A percentile compares a stretch with the other conserved stretches of the same genome.
Conservation (phyloP, 2,888 invertebrate genomes). For the Lasioglossum oenotherae region DNA sequence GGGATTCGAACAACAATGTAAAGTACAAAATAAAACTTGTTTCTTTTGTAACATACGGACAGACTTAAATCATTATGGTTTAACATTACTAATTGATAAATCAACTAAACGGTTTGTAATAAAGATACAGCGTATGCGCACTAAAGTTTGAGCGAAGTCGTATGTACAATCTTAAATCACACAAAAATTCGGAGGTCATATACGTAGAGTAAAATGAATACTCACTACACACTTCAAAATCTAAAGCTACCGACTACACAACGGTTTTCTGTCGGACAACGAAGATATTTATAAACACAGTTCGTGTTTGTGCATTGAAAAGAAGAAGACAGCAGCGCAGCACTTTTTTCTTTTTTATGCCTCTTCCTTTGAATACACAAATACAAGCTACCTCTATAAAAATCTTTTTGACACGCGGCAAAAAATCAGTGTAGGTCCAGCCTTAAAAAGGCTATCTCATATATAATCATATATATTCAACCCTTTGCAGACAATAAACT, state of each 20-base stretch:
- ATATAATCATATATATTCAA: background rate
- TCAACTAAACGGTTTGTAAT: conserved; percentile 33
- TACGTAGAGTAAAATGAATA: conserved; percentile 30
- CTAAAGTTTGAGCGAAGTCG: conserved; percentile 48
- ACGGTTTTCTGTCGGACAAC: background rate
- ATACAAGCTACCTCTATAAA: background rate
- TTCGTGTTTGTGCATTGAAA: background rate
- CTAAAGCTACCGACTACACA: conserved; percentile 12
- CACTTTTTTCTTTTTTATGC: background rate
- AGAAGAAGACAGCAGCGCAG: background rate
- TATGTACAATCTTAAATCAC: conserved; percentile 57
- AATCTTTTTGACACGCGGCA: background rate
- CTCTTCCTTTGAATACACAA: background rate
- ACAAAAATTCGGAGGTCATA: conserved; percentile 40
- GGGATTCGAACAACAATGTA: conserved; percentile 32
- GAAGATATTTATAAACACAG: background rate
- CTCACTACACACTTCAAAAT: conserved; percentile 12
- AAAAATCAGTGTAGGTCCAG: background rate
- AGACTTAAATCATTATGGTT: conserved; percentile 22
- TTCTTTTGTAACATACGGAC: conserved; percentile 4
- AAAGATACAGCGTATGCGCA: conserved; percentile 25
- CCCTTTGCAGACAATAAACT: conserved; percentile 1
- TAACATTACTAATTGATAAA: conserved; percentile 11
- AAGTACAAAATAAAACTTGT: conserved; percentile 24
- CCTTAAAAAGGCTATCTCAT: background rate